Conservation (phyloP, 2,797 vertebrate species). For the Rhinophrynus dorsalis region DNA sequence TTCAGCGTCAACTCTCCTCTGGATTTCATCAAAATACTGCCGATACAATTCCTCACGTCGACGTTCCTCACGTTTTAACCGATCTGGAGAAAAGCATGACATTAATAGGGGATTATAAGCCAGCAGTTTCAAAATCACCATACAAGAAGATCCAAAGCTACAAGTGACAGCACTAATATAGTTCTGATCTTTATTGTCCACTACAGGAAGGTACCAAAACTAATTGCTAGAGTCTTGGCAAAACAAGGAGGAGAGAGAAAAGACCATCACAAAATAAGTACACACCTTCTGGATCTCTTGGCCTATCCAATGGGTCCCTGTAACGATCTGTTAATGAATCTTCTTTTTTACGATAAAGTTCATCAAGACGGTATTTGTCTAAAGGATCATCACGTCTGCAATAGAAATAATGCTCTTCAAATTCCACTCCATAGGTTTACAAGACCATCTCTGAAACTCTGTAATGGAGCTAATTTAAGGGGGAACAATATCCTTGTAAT, state of each 20-base stretch:
- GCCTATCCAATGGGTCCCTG: constrained; percentile 85
- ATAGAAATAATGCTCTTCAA: neutral
- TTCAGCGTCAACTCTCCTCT: constrained; percentile 88
- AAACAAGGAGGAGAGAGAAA: neutral
- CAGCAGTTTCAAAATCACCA: too few species aligned
- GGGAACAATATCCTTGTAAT: too few species aligned
- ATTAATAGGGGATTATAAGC: too few species aligned
- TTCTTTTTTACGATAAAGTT: constrained; percentile 85
- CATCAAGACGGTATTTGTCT: constrained; percentile 79
- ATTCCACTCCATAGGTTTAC: too few species aligned
- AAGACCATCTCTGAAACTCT: too few species aligned
- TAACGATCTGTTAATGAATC: constrained; percentile 83
- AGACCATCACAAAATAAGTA: neutral
- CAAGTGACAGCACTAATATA: neutral
- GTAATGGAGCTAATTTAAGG: too few species aligned
- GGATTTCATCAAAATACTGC: constrained; percentile 95
- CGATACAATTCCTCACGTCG: constrained; percentile 91
- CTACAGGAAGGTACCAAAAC: neutral
- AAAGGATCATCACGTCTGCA: constrained; percentile 78
- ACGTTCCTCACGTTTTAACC: constrained; percentile 82
- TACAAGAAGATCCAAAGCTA: too few species aligned
- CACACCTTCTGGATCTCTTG: constrained; percentile 78
- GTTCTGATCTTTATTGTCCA: neutral
- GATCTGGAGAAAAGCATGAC: constrained; percentile 70
- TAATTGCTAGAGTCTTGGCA: neutral